Evolutionary conservation across 2,113 vertebrate species (phyloP).

Genomic region (Cairina moschata): DNA sequence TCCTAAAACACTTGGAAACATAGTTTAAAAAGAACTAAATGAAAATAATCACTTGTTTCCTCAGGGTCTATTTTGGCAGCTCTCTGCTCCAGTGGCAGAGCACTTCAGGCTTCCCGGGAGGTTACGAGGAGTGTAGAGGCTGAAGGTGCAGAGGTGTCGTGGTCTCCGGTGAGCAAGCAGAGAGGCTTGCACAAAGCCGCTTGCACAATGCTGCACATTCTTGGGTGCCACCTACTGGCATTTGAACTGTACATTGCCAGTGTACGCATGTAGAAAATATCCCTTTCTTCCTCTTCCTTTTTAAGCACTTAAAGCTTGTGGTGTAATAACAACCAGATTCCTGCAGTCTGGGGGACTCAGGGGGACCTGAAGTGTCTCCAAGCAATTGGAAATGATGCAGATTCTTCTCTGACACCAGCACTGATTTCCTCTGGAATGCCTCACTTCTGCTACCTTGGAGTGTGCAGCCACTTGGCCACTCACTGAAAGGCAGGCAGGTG

Average conservation of each 20-base stretch:
- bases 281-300: too few relatives aligned
- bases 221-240: slow-evolving; percentile 54
- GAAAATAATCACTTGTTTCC: not conserved
- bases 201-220: not conserved
- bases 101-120: accelerated
- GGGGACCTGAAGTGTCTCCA: too few relatives aligned
- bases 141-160: not conserved
- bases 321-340: accelerated
- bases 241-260: not conserved
- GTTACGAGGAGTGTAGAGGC: accelerated
- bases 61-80: too few relatives aligned
- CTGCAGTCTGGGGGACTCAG: not conserved
- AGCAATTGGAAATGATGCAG: accelerated
- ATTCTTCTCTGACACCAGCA: accelerated
- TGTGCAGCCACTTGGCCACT: accelerated
- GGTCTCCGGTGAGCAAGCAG: accelerated
- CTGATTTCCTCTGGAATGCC: accelerated
- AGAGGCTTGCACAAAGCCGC: not conserved
- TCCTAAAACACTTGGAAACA: not conserved
- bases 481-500: accelerated
- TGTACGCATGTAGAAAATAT: accelerated
- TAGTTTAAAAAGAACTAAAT: not conserved
- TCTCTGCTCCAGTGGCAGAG: accelerated
- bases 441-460: accelerated
- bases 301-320: accelerated